Percentiles rank a stretch among this genome's conserved stretches.
Evolutionary conservation across 2,888 invertebrate genomes (phyloP).

Genomic region (Anthrax anthrax): DNA sequence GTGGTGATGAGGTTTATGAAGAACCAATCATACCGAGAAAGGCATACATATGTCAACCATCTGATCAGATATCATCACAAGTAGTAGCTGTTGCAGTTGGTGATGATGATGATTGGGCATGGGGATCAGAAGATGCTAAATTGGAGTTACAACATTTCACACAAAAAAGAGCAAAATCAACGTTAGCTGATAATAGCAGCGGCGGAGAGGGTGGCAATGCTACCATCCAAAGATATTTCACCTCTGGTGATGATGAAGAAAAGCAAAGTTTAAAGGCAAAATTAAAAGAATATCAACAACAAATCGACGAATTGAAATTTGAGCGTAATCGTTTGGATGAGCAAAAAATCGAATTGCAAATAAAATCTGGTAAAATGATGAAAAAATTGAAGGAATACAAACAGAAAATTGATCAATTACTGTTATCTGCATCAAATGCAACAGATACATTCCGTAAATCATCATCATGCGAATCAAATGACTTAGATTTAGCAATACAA

Average conservation of each 20-base stretch:
- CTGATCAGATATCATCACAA: conserved; percentile 5
- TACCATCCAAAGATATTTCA: too few relatives aligned
- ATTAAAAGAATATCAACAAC: conserved; percentile 42
- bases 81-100: conserved; percentile 19
- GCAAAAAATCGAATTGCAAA: conserved; percentile 49
- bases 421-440: background rate
- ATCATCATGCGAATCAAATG: conserved; percentile 38
- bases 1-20: conserved; percentile 25
- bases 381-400: conserved; percentile 77
- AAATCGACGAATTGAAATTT: conserved; percentile 42
- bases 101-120: conserved; percentile 46
- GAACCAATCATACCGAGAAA: conserved; percentile 39
- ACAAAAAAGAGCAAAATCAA: too few relatives aligned
- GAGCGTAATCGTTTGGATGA: conserved; percentile 43
- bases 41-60: conserved; percentile 39
- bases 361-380: conserved; percentile 62
- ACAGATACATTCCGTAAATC: conserved; percentile 26
- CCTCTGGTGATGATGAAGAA: conserved; percentile 14
- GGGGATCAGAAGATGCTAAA: conserved; percentile 40
- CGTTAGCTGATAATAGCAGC: background rate
- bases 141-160: conserved; percentile 36
- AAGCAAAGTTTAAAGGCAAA: conserved; percentile 29
- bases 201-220: too few relatives aligned
- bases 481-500: conserved; percentile 63
- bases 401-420: conserved; percentile 40